Evolutionary conservation across 2,113 vertebrate species (phyloP), one percentile per base, ranked within the genome.

Genomic region (Rhynchopsitta pachyrhyncha): DNA sequence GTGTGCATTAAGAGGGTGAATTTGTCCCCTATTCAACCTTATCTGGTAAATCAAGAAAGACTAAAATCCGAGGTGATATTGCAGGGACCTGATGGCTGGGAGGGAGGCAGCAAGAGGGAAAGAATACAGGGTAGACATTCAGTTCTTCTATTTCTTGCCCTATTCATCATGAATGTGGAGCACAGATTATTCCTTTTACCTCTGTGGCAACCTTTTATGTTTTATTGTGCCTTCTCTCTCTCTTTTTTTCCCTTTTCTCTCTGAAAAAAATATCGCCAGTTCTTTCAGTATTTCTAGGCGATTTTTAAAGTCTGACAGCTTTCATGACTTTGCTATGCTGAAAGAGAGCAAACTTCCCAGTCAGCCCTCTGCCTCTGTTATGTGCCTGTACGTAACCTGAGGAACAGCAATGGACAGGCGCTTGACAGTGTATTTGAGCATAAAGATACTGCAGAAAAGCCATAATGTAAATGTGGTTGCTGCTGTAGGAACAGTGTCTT

Each of bases 301-400:
- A 62, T 39, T 90, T 94, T 90, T 4, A 47, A 79, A 76, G 82
- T 91, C 63, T 82, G 35, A 12, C 57, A 73, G 27, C 44, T 80
- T 8, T 64, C 68, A 27, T 24, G 24, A 77, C 27, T 90, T 42
- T 60, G 44, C 6, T 44, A 0, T n/a, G 23, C 16, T 2, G 3
- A 68, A 91, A 67, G 20, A 78, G 20, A 79, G 7, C 3, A 87
- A 85, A 60, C 11, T 18, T 64, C 20, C 14, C 12, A 17, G 24
- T 42, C 37, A 75, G 29, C 25, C 31, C 42, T 29, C 17, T 55
- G 67, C 8, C 13, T 49, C 67, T 77, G 19, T 22, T 27, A 17
- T 0, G 0, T n/a, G 31, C 47, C 39, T 77, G 42, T 35, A 15
- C 14, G n/a, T 59, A 25, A 41, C 11, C 10, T 0, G 0, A 57